Evolutionary conservation across 2,888 invertebrate genomes (phyloP).

Genomic region (Smittia aterrima): DNA sequence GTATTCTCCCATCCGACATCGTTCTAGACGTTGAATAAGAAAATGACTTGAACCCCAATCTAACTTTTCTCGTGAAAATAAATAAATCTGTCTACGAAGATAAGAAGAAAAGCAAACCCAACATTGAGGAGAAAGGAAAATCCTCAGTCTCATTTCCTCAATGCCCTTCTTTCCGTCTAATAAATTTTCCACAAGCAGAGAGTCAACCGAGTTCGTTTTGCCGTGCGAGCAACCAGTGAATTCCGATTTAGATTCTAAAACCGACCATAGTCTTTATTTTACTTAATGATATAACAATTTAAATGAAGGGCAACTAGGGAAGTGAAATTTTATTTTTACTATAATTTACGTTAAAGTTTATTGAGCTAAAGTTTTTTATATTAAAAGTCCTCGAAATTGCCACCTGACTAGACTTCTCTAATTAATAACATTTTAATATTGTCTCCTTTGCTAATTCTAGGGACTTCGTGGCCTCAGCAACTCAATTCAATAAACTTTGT

Average conservation of each 20-base stretch:
- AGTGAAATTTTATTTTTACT: background rate
- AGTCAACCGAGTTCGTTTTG: background rate
- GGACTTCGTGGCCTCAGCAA: no score
- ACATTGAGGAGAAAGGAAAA: background rate
- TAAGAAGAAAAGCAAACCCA: conserved; percentile 9
- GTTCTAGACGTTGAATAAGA: conserved; percentile 23
- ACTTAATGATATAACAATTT: background rate
- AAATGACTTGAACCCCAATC: conserved; percentile 22
- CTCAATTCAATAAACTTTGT: no score
- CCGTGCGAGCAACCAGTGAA: background rate
- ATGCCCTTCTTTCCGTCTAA: conserved; percentile 1
- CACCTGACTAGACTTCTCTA: no score
- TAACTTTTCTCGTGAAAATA: conserved; percentile 9
- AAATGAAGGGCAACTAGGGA: background rate
- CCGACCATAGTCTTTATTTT: background rate
- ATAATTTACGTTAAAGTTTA: no score
- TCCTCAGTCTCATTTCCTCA: background rate
- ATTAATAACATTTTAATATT: no score
- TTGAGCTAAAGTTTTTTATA: no score
- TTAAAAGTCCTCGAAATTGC: no score
- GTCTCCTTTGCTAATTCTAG: no score
- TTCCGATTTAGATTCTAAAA: background rate
- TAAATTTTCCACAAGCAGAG: background rate
- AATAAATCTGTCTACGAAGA: conserved; percentile 25
- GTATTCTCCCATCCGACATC: background rate